Percentiles rank a stretch among this genome's conserved stretches.
phyloP scores from a whole-genome alignment of 2,113 vertebrate species.

The Raja brachyura region DNA sequence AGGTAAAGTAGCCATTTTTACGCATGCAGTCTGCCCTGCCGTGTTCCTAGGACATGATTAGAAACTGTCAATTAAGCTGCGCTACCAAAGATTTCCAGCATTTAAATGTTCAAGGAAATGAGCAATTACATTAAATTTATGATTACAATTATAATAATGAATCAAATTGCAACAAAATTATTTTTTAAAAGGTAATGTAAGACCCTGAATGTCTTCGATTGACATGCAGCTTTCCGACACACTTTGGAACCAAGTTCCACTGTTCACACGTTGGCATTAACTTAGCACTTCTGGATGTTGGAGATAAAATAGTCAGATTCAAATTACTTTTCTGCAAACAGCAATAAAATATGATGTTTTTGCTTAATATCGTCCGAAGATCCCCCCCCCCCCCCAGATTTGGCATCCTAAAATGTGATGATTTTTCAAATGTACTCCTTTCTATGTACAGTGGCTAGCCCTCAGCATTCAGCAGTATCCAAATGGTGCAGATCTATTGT shows the following conservation, averaged over 20 bases:
- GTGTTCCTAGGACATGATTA: not conserved
- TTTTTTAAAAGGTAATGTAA: not conserved
- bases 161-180: not conserved
- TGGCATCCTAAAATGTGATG: not conserved
- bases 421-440: not conserved
- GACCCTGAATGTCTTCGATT: not conserved
- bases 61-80: not conserved
- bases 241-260: not conserved
- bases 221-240: not conserved
- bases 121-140: conserved; percentile 31
- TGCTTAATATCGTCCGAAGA: not conserved
- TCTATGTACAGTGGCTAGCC: not conserved
- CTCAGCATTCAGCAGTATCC: not conserved
- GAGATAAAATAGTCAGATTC: not conserved
- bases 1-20: not conserved
- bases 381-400: not conserved
- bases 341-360: not conserved
- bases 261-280: not conserved
- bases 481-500: conserved; percentile 1
- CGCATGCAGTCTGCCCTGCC: not conserved
- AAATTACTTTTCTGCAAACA: not conserved
- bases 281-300: not conserved
- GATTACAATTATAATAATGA: conserved; percentile 29
- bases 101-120: conserved; percentile 19
- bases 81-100: not conserved